These are phyloP conservation scores for Microcebus lehilahytsara DNA, from an alignment of 2,113 vertebrate genomes.

Conservation along the genomic window DNA sequence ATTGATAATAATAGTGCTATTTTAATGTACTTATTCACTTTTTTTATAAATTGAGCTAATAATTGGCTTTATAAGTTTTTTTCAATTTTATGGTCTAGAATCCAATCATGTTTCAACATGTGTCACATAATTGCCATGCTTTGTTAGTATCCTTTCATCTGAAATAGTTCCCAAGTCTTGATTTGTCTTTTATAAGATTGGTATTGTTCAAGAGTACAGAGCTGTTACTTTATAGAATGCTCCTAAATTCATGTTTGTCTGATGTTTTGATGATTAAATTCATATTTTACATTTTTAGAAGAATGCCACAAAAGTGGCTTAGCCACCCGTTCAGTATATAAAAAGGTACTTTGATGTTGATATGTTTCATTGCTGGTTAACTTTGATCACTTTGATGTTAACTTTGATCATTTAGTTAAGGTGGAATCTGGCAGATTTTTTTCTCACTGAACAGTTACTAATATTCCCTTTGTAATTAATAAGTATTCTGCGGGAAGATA, in stretches of 20 bases:
- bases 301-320: neutral
- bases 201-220: neutral
- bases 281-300: neutral
- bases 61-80: neutral
- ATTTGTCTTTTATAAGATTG: neutral
- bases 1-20: neutral
- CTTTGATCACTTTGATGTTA: neutral
- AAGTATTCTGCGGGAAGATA: neutral
- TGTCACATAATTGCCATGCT: neutral
- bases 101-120: neutral
- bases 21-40: neutral
- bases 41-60: neutral
- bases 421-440: neutral
- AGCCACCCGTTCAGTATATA: neutral
- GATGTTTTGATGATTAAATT: neutral
- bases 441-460: neutral
- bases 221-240: neutral
- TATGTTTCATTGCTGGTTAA: neutral
- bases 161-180: neutral
- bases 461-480: neutral
- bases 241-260: neutral
- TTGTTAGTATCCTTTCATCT: neutral
- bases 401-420: neutral
- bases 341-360: neutral
- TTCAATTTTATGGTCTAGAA: neutral